phyloP scores from a whole-genome alignment of 1,140 invertebrate species.

The Hetaerina americana region DNA sequence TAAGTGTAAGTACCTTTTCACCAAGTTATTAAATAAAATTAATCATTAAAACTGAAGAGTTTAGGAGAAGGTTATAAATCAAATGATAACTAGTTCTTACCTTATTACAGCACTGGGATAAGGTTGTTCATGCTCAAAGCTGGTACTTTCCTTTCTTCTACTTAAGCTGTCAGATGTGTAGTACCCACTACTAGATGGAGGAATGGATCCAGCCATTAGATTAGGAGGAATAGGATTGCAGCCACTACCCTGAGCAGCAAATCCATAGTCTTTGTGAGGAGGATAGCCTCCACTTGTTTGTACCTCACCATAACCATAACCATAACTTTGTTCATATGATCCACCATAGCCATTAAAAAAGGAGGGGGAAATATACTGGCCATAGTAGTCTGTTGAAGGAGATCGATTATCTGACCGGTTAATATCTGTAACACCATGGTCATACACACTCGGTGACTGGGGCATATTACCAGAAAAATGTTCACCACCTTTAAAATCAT shows the following conservation, averaged over 20 bases:
- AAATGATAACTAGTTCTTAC: slow-evolving; percentile 20
- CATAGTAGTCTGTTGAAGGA: slow-evolving; percentile 11
- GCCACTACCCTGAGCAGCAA: slow-evolving; percentile 20
- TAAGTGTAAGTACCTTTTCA: no score
- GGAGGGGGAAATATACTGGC: slow-evolving; percentile 9
- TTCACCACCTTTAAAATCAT: slow-evolving; percentile 8
- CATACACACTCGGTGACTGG: slow-evolving; percentile 8
- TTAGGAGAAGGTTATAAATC: no score
- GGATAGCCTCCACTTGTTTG: slow-evolving; percentile 11
- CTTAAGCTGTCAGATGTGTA: slow-evolving; percentile 11
- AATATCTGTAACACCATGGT: slow-evolving; percentile 7
- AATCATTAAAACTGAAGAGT: no score
- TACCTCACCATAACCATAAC: slow-evolving; percentile 16
- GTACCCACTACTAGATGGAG: slow-evolving; percentile 9
- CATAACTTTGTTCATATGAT: slow-evolving; percentile 20
- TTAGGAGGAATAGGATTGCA: slow-evolving; percentile 22
- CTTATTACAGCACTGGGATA: slow-evolving; percentile 37
- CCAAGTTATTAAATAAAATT: no score
- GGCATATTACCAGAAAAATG: slow-evolving; percentile 9
- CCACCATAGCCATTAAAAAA: slow-evolving; percentile 17
- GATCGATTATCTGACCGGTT: slow-evolving; percentile 9
- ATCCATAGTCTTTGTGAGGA: slow-evolving; percentile 17
- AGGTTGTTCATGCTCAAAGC: slow-evolving; percentile 50
- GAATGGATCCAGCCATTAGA: slow-evolving; percentile 11
- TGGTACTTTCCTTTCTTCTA: slow-evolving; percentile 48